phyloP scores from a whole-genome alignment of 2,113 vertebrate genomes.

The Calidris pugnax region DNA sequence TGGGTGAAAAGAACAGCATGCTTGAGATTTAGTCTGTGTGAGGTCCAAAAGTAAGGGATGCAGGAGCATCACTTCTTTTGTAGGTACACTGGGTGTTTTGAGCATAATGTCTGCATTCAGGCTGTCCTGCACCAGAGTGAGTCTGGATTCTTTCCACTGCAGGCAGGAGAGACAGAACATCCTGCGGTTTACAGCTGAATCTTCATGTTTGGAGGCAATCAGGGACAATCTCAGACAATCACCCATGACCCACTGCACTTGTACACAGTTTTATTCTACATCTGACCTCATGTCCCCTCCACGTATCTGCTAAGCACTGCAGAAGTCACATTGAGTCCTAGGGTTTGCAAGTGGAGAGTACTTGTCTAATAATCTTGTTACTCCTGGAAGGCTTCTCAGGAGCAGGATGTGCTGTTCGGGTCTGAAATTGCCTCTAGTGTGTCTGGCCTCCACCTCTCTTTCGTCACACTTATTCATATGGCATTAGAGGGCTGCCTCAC shows the following conservation, averaged over 20 bases:
- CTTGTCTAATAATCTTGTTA: background rate
- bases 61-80: background rate
- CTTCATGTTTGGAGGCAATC: background rate
- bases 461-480: background rate
- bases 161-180: background rate
- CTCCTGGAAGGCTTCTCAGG: background rate
- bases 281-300: background rate
- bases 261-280: background rate
- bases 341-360: background rate
- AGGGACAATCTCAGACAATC: background rate
- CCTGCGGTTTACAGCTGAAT: background rate
- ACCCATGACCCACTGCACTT: background rate
- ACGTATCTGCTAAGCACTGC: background rate
- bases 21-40: background rate
- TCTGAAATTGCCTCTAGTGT: background rate
- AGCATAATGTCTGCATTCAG: background rate
- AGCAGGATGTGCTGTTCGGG: background rate
- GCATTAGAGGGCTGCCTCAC: background rate
- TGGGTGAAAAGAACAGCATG: background rate
- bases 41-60: background rate
- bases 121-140: background rate
- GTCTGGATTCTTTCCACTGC: background rate
- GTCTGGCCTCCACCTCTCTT: background rate
- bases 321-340: background rate
- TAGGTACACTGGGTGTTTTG: background rate